Conservation (phyloP, 2,797 vertebrate genomes). For the Anabas testudineus region DNA sequence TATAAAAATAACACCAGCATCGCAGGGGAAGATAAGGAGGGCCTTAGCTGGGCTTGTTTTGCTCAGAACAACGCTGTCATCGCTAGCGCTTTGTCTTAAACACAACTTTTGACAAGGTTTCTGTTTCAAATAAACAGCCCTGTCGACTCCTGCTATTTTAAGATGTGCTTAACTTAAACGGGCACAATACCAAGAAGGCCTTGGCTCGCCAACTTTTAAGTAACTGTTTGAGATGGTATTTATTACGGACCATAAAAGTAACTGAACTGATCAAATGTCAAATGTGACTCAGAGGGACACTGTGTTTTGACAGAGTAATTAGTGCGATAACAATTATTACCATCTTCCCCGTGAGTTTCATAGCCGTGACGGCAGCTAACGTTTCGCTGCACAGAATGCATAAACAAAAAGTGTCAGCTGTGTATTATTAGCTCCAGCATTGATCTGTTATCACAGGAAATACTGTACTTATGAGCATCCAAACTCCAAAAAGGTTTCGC, state of each 20-base stretch:
- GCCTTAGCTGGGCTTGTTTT: constrained; percentile 63
- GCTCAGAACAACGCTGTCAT: constrained; percentile 72
- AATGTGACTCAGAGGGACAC: constrained; percentile 59
- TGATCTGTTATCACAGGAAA: constrained; percentile 26
- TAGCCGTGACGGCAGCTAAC: constrained; percentile 28
- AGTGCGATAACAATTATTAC: constrained; percentile 36
- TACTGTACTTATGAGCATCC: constrained; percentile 36
- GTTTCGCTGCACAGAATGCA: constrained; percentile 8
- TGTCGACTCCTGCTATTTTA: constrained; percentile 79
- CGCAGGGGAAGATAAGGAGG: constrained; percentile 60
- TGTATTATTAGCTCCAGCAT: constrained; percentile 30
- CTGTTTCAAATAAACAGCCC: constrained; percentile 75
- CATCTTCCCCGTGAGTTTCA: constrained; percentile 11
- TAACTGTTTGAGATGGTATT: constrained; percentile 53
- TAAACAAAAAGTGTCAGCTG: constrained; percentile 1
- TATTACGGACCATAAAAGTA: constrained; percentile 62
- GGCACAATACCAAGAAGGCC: constrained; percentile 62
- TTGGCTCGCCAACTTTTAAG: constrained; percentile 47
- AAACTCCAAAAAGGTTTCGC: constrained; percentile 35
- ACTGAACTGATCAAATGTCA: constrained; percentile 66
- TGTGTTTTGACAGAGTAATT: constrained; percentile 47
- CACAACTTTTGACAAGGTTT: constrained; percentile 79
- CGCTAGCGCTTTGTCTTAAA: constrained; percentile 73
- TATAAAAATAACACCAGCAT: constrained; percentile 79
- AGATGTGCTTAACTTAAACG: constrained; percentile 69